Percentiles rank a stretch among this genome's conserved stretches.
These are phyloP conservation scores for Trichonephila inaurata DNA, from an alignment of 1,140 invertebrate species.

Conservation along the genomic window DNA sequence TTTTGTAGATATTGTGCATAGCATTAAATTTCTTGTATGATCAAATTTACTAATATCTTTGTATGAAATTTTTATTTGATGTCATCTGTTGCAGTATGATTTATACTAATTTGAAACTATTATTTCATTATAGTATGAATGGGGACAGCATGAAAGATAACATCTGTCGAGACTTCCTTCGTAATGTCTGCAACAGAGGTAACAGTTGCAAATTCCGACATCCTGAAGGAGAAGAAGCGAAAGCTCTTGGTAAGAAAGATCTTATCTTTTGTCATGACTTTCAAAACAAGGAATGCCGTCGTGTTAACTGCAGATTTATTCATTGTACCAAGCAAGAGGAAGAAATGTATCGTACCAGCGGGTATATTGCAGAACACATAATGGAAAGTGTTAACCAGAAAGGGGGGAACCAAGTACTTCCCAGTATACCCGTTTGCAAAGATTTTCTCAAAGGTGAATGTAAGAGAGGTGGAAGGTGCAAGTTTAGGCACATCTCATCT, in stretches of 20 bases:
- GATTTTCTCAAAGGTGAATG: constrained; percentile 89
- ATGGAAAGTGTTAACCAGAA: constrained; percentile 78
- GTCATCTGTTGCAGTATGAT: no score
- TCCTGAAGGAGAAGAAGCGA: constrained; percentile 83
- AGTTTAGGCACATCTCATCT: constrained; percentile 83
- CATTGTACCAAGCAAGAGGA: constrained; percentile 90
- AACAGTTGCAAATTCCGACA: constrained; percentile 89
- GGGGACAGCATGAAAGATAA: constrained; percentile 76
- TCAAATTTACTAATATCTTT: no score
- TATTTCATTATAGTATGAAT: constrained; percentile 58
- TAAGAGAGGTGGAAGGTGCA: constrained; percentile 82
- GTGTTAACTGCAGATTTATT: constrained; percentile 87
- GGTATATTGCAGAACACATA: constrained; percentile 85
- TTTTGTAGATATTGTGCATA: no score
- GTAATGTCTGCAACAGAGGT: constrained; percentile 88
- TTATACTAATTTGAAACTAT: not conserved
- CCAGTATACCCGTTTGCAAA: constrained; percentile 85
- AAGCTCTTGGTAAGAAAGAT: constrained; percentile 78
- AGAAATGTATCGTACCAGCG: constrained; percentile 87
- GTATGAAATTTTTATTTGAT: no score
- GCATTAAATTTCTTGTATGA: no score
- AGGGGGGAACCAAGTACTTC: constrained; percentile 42
- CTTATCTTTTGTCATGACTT: constrained; percentile 90
- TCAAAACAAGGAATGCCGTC: constrained; percentile 87
- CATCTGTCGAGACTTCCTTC: constrained; percentile 84